These are phyloP conservation scores for Meteorus cinctellus DNA, from an alignment of 2,888 invertebrate species.

Conservation along the genomic window DNA sequence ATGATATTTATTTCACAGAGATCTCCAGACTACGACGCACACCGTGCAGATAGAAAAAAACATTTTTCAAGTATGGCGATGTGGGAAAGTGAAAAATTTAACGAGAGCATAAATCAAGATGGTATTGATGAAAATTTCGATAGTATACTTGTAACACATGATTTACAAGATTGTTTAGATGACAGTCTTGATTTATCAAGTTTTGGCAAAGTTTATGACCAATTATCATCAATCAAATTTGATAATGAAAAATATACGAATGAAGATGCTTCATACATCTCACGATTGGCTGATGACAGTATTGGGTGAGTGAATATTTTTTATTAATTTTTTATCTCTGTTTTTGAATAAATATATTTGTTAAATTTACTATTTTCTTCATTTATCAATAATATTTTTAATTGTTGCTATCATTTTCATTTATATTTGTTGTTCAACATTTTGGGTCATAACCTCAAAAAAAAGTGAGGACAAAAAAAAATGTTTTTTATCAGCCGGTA, in stretches of 20 bases:
- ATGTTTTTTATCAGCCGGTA: conserved; percentile 43
- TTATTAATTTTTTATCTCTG: conserved; percentile 20
- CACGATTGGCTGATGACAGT: conserved; percentile 74
- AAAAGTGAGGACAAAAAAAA: conserved; percentile 24
- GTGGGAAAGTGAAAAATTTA: conserved; percentile 69
- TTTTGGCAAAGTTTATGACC: conserved; percentile 75
- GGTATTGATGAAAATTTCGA: conserved; percentile 67
- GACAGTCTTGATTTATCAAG: conserved; percentile 72
- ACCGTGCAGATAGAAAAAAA: conserved; percentile 29
- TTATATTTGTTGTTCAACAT: neutral
- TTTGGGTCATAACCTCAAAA: conserved; percentile 2
- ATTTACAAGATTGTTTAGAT: conserved; percentile 76
- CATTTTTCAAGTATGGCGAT: conserved; percentile 67
- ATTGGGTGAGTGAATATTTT: conserved; percentile 71
- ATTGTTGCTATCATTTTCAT: conserved; percentile 17
- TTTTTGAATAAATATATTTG: neutral
- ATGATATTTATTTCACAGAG: conserved; percentile 2
- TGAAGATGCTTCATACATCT: conserved; percentile 71
- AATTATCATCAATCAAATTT: conserved; percentile 66
- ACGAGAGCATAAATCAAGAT: conserved; percentile 60
- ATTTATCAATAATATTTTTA: conserved; percentile 19
- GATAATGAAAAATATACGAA: conserved; percentile 70
- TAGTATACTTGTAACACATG: conserved; percentile 74
- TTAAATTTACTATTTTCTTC: neutral
- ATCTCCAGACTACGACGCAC: conserved; percentile 16